Evolutionary conservation across 2,113 vertebrate genomes (phyloP).

Genomic region (Silurus glanis): DNA sequence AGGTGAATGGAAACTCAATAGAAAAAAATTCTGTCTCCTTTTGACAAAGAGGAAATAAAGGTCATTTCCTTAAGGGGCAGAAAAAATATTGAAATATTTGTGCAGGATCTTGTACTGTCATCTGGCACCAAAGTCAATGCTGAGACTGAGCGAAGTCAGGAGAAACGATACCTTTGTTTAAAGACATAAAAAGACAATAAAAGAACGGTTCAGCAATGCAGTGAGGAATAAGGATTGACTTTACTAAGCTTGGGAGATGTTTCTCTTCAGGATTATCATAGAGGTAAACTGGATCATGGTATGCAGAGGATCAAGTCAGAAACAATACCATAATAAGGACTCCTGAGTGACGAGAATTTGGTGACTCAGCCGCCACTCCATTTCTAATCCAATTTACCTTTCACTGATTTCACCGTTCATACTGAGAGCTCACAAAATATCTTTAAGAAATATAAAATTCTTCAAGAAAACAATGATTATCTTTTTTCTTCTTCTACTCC

Average conservation of each 20-base stretch:
- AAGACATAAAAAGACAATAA: background rate
- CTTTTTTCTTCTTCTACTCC: no score
- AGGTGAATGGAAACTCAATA: background rate
- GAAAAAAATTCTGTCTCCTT: background rate
- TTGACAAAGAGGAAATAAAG: constrained; percentile 1
- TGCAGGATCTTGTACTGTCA: background rate
- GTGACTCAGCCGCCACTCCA: no score
- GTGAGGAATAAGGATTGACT: background rate
- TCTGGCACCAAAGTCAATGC: background rate
- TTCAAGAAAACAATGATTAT: no score
- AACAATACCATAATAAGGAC: background rate
- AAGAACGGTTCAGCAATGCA: background rate
- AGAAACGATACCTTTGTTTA: background rate
- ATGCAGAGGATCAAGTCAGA: background rate
- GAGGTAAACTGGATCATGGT: background rate
- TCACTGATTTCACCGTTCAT: no score
- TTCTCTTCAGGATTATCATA: background rate
- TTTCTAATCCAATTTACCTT: no score
- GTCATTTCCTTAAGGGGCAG: background rate
- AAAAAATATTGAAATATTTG: background rate
- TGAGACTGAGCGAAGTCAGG: background rate
- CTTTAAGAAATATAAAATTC: no score
- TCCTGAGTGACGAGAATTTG: background rate
- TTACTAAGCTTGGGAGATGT: background rate
- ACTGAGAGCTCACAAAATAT: no score